These are phyloP conservation scores for Apamea anceps DNA, from an alignment of 2,888 invertebrate genomes.

Conservation along the genomic window DNA sequence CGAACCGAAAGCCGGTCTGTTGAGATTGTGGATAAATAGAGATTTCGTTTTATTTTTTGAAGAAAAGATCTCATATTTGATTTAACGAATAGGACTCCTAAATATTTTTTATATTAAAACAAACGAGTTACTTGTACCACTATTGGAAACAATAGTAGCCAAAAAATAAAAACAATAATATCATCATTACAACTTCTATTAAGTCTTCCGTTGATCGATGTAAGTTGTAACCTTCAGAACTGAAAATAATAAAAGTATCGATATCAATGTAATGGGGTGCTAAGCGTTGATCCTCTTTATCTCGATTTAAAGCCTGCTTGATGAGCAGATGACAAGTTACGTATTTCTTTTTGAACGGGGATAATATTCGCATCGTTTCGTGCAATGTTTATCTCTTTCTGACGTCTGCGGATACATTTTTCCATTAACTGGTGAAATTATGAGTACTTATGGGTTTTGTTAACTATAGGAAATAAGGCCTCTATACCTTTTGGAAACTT, in stretches of 20 bases:
- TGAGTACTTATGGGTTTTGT: neutral
- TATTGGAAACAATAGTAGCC: slow-evolving; percentile 6
- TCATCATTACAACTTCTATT: slow-evolving; percentile 23
- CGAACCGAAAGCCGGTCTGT: neutral
- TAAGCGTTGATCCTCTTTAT: slow-evolving; percentile 52
- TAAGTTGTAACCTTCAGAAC: slow-evolving; percentile 17
- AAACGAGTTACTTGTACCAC: slow-evolving; percentile 10
- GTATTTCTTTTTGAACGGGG: slow-evolving; percentile 63
- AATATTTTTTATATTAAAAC: neutral
- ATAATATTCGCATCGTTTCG: slow-evolving; percentile 42
- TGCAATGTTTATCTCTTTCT: slow-evolving; percentile 38
- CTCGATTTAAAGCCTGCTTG: slow-evolving; percentile 61
- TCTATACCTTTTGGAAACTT: too few species aligned
- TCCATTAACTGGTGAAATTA: neutral
- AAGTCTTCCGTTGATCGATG: neutral
- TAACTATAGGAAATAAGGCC: neutral
- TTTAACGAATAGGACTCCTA: neutral
- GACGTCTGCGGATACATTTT: slow-evolving; percentile 4
- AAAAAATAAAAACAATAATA: neutral
- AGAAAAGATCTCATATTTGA: neutral
- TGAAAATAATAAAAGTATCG: slow-evolving; percentile 47
- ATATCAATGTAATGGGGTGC: slow-evolving; percentile 30
- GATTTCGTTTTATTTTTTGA: neutral
- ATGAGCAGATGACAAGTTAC: slow-evolving; percentile 68
- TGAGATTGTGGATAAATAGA: neutral